phyloP scores from a whole-genome alignment of 2,888 invertebrate species.

The Archaeoteleia sp. region DNA sequence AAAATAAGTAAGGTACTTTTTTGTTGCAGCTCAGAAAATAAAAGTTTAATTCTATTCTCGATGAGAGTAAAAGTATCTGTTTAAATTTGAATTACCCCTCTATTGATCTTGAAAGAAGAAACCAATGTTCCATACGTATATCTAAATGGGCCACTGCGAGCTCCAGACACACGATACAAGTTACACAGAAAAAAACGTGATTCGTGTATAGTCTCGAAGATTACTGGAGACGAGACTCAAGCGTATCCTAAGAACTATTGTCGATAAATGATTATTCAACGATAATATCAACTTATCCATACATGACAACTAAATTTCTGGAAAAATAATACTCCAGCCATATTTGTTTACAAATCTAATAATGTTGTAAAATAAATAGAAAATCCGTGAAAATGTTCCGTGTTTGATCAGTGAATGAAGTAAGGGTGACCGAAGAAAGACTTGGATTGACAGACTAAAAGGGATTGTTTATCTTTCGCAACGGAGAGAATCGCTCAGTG shows the following conservation, averaged over 20 bases:
- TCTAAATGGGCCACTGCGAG: conserved; percentile 54
- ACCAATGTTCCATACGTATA: conserved; percentile 49
- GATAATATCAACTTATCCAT: background rate
- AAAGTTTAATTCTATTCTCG: too few species aligned
- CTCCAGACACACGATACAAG: conserved; percentile 1
- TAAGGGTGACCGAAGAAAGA: conserved; percentile 10
- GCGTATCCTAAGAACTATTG: too few species aligned
- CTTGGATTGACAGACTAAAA: conserved; percentile 25
- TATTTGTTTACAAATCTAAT: background rate
- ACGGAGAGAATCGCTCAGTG: conserved; percentile 25
- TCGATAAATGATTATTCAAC: conserved; percentile 1
- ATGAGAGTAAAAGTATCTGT: too few species aligned
- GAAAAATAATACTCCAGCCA: background rate
- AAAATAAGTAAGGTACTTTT: too few species aligned
- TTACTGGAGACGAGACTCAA: too few species aligned
- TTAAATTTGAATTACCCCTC: too few species aligned
- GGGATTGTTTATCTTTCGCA: conserved; percentile 49
- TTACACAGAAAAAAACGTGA: conserved; percentile 56
- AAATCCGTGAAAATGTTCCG: conserved; percentile 9
- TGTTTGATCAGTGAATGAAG: conserved; percentile 10
- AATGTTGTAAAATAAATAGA: background rate
- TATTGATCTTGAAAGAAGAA: conserved; percentile 60
- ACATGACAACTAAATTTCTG: background rate
- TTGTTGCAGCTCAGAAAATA: too few species aligned
- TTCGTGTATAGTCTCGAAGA: conserved; percentile 52